phyloP scores from a whole-genome alignment of 2,797 vertebrate genomes.

The Miichthys miiuy region DNA sequence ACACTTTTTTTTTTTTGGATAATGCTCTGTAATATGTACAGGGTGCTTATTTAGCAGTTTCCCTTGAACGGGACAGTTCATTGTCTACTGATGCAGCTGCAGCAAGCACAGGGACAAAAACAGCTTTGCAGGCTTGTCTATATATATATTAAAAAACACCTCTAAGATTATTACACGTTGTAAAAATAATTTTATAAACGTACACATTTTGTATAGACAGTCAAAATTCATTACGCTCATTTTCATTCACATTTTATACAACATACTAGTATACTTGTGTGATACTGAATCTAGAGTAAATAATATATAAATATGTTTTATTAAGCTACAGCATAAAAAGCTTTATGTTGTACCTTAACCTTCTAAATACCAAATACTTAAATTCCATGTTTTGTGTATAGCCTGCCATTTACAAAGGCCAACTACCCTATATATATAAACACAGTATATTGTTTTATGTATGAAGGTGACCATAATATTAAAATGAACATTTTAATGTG shows the following conservation, averaged over 20 bases:
- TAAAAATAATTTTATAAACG: background rate
- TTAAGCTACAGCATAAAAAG: background rate
- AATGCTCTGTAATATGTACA: slow-evolving; percentile 8
- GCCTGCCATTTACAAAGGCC: background rate
- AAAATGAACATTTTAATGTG: background rate
- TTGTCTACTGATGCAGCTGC: slow-evolving; percentile 25
- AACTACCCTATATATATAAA: background rate
- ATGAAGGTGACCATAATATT: background rate
- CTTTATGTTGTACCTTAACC: background rate
- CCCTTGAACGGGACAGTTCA: background rate
- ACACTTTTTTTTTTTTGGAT: background rate
- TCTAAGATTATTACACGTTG: background rate
- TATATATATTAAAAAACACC: background rate
- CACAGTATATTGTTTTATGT: background rate
- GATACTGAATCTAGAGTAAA: background rate
- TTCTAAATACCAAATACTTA: background rate
- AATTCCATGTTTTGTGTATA: background rate
- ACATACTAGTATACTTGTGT: background rate
- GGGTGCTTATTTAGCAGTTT: slow-evolving; percentile 14
- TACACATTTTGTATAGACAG: background rate
- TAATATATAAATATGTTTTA: background rate
- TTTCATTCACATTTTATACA: background rate
- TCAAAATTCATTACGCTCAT: background rate
- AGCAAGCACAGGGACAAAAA: slow-evolving; percentile 10
- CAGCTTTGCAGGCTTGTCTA: background rate